These are phyloP conservation scores for Otis tarda DNA, from an alignment of 2,113 vertebrate species.

Conservation along the genomic window DNA sequence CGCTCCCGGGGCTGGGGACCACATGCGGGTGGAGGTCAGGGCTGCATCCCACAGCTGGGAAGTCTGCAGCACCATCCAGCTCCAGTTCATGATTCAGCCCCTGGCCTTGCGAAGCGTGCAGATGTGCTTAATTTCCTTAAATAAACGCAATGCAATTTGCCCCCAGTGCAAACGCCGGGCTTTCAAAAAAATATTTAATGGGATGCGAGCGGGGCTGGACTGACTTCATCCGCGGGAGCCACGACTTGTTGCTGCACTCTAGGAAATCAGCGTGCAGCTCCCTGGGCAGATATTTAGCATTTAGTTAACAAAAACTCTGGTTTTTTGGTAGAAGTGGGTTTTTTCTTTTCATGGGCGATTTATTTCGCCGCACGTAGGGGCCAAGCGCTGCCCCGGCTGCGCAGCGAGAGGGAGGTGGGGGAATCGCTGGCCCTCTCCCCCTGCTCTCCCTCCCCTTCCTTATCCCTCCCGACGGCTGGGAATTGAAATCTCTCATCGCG, in stretches of 20 bases:
- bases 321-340: fast-evolving
- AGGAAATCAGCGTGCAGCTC: not conserved
- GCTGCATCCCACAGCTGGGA: not conserved
- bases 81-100: not conserved
- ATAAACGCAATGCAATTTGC: fast-evolving
- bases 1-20: not conserved
- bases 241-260: not conserved
- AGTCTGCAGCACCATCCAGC: not conserved
- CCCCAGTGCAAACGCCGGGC: fast-evolving
- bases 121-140: not conserved
- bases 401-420: not conserved
- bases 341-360: fast-evolving
- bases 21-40: not conserved
- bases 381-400: not conserved
- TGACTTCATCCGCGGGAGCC: not conserved
- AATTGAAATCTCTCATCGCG: not conserved
- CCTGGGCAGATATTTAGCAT: fast-evolving
- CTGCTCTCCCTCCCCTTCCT: constrained; percentile 15
- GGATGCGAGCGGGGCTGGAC: not conserved
- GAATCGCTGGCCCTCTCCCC: not conserved
- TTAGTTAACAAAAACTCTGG: not conserved
- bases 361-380: not conserved
- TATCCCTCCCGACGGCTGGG: not conserved
- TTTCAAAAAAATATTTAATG: not conserved
- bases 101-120: not conserved